These are phyloP conservation scores for Choristoneura fumiferana DNA, from an alignment of 1,140 invertebrate genomes.

Conservation along the genomic window DNA sequence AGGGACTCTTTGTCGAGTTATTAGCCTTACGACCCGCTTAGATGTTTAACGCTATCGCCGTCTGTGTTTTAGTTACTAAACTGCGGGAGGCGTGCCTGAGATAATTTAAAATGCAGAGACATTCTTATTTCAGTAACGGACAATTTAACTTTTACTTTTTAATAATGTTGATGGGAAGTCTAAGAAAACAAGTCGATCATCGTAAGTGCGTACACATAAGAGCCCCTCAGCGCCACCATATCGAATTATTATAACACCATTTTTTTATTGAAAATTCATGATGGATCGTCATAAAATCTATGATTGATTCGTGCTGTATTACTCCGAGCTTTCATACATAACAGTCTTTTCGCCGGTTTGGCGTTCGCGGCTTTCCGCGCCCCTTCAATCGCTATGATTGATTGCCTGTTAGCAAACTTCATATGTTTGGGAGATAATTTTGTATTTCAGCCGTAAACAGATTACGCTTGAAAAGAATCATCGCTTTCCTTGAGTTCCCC, in stretches of 20 bases:
- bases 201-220: constrained; percentile 25
- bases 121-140: constrained; percentile 12
- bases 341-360: constrained; percentile 62
- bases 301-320: constrained; percentile 75
- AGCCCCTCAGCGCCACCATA: constrained; percentile 26
- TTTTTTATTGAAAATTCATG: constrained; percentile 71
- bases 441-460: constrained; percentile 75
- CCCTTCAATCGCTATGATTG: constrained; percentile 67
- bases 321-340: constrained; percentile 66
- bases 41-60: not conserved
- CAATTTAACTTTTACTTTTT: constrained; percentile 6
- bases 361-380: constrained; percentile 62
- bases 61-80: too few species aligned
- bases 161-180: not conserved
- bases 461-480: constrained; percentile 73
- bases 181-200: constrained; percentile 27
- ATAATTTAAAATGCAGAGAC: too few species aligned
- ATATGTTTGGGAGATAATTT: constrained; percentile 77
- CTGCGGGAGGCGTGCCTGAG: too few species aligned
- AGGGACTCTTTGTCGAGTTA: constrained; percentile 5
- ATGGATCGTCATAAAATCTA: constrained; percentile 74
- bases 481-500: constrained; percentile 51
- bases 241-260: constrained; percentile 39
- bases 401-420: constrained; percentile 70
- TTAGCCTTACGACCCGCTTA: not conserved